These are phyloP conservation scores for Plutomurus gul DNA, from an alignment of 1,140 invertebrate species.

Conservation along the genomic window DNA sequence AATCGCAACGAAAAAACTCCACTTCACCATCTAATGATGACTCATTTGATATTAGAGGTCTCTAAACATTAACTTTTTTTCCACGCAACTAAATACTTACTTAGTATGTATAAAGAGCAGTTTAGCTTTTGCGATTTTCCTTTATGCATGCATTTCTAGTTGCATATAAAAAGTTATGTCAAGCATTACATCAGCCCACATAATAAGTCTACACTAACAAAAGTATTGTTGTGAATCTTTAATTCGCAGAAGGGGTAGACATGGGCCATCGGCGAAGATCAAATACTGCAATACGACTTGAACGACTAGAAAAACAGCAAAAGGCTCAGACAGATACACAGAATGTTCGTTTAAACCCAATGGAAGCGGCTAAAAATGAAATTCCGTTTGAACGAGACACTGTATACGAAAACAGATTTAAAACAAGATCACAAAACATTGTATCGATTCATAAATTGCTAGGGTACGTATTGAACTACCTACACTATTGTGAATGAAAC, in stretches of 20 bases:
- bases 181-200: not conserved
- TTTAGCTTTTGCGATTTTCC: slow-evolving; percentile 53
- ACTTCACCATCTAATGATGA: slow-evolving; percentile 51
- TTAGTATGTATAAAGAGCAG: too few species aligned
- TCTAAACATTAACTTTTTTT: too few species aligned
- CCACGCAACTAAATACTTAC: too few species aligned
- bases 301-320: slow-evolving; percentile 84
- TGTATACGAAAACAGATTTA: not conserved
- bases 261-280: slow-evolving; percentile 76
- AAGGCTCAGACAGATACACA: slow-evolving; percentile 65
- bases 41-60: slow-evolving; percentile 63
- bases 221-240: slow-evolving; percentile 54
- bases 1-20: slow-evolving; percentile 72
- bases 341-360: slow-evolving; percentile 58
- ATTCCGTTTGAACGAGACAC: slow-evolving; percentile 42
- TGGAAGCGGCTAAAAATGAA: slow-evolving; percentile 56
- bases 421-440: not conserved
- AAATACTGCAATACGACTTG: slow-evolving; percentile 85
- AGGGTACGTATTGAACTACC: slow-evolving; percentile 30
- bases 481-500: not conserved
- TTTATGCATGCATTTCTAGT: too few species aligned
- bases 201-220: slow-evolving; percentile 54
- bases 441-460: slow-evolving; percentile 41
- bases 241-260: slow-evolving; percentile 69
- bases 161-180: slow-evolving; percentile 10